These are phyloP conservation scores for Helicoverpa armigera DNA, from an alignment of 1,140 invertebrate species.

Conservation along the genomic window DNA sequence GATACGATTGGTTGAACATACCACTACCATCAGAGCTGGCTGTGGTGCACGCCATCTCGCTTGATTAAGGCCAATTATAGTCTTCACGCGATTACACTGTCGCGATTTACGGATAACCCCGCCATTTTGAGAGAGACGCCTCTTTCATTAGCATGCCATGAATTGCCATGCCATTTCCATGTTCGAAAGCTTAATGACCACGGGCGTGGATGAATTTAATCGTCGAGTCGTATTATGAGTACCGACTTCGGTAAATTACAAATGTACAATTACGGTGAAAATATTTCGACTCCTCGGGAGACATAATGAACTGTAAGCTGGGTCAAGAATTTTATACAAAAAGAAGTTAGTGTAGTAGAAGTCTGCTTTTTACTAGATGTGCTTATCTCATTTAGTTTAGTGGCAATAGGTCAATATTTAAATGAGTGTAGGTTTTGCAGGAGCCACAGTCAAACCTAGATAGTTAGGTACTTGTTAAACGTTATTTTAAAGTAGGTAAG, in stretches of 20 bases:
- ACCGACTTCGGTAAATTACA: slow-evolving; percentile 57
- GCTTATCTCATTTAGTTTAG: no score
- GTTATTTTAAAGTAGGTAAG: no score
- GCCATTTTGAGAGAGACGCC: slow-evolving; percentile 70
- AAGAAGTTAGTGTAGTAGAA: no score
- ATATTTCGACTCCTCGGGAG: slow-evolving; percentile 19
- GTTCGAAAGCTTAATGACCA: slow-evolving; percentile 63
- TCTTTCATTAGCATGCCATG: slow-evolving; percentile 71
- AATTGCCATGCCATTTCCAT: slow-evolving; percentile 64
- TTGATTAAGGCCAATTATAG: slow-evolving; percentile 81
- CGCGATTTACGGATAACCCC: slow-evolving; percentile 72
- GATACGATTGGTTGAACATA: slow-evolving; percentile 70
- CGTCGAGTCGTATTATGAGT: slow-evolving; percentile 51
- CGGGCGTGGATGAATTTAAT: slow-evolving; percentile 60
- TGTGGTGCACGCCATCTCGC: slow-evolving; percentile 71
- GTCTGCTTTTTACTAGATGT: no score
- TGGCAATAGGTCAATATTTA: no score
- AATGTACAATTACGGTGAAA: slow-evolving; percentile 39
- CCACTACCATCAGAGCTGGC: slow-evolving; percentile 62
- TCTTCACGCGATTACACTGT: slow-evolving; percentile 78
- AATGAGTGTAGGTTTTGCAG: no score
- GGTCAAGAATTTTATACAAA: no score
- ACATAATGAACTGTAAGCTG: no score
- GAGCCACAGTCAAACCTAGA: no score
- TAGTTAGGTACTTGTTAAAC: no score